Conservation (phyloP, 2,888 invertebrate genomes). For the Melinopterus prodromus region DNA sequence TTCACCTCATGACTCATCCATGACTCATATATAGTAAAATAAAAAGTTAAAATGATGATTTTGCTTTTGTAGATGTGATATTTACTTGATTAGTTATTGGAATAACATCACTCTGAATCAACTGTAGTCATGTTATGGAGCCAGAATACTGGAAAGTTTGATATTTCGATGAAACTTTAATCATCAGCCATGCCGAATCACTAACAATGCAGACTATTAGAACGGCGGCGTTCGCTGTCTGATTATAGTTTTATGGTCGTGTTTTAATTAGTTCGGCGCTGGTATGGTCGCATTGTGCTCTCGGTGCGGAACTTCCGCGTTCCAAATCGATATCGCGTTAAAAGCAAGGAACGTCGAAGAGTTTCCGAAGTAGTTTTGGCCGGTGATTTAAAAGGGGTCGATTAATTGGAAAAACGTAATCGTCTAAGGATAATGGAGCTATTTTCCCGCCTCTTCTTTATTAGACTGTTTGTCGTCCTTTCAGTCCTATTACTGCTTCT, state of each 20-base stretch:
- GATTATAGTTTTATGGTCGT: constrained; percentile 20
- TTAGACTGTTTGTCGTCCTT: constrained; percentile 16
- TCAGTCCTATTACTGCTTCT: not conserved
- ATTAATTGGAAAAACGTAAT: constrained; percentile 26
- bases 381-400: constrained; percentile 22
- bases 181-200: not conserved
- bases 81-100: not conserved
- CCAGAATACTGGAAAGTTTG: not conserved
- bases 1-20: too few relatives aligned
- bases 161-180: not conserved
- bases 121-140: not conserved
- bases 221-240: not conserved
- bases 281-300: constrained; percentile 11
- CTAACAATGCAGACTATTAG: not conserved
- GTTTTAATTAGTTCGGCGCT: constrained; percentile 23
- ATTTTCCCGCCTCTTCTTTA: constrained; percentile 22
- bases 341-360: constrained; percentile 15
- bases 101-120: not conserved
- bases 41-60: too few relatives aligned
- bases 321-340: constrained; percentile 15
- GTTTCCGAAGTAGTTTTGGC: constrained; percentile 22
- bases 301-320: constrained; percentile 6
- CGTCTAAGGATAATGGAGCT: constrained; percentile 22
- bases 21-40: too few relatives aligned
- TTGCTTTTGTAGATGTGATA: too few relatives aligned